Percentiles rank a stretch among this genome's conserved stretches.
phyloP scores from a whole-genome alignment of 2,888 invertebrate genomes.

The Hoplodrina blanda region DNA sequence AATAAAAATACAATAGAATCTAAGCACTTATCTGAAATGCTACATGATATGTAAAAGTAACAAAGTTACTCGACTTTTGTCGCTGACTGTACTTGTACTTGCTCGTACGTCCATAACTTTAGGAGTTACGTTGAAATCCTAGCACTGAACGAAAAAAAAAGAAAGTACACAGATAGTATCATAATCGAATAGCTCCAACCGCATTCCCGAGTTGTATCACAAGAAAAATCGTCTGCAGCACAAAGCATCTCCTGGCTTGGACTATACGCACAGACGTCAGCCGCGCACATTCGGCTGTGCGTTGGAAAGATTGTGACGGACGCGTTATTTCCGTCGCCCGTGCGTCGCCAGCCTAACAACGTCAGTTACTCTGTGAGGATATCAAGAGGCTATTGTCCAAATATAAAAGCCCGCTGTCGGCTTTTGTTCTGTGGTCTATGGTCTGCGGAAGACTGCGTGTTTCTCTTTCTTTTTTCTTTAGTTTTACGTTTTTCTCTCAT shows the following conservation, averaged over 20 bases:
- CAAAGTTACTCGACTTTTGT: too few relatives aligned
- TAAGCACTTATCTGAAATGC: too few relatives aligned
- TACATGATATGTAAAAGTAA: too few relatives aligned
- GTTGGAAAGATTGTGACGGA: conserved; percentile 75
- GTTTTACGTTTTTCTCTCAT: conserved; percentile 36
- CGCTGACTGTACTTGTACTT: too few relatives aligned
- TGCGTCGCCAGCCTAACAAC: conserved; percentile 70
- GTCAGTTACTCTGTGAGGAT: conserved; percentile 74
- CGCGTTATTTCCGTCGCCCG: conserved; percentile 80
- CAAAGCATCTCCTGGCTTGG: conserved; percentile 27
- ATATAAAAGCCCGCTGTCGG: conserved; percentile 74
- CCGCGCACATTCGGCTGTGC: conserved; percentile 55
- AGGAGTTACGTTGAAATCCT: too few relatives aligned
- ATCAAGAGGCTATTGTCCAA: conserved; percentile 77
- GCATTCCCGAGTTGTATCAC: background rate
- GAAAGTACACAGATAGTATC: background rate
- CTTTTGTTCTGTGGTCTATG: conserved; percentile 70
- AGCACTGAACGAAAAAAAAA: background rate
- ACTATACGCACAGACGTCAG: conserved; percentile 33
- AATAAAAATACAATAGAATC: too few relatives aligned
- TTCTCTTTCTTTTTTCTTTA: conserved; percentile 52
- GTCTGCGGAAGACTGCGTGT: conserved; percentile 63
- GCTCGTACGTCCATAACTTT: too few relatives aligned
- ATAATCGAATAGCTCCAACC: background rate
- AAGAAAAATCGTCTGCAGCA: conserved; percentile 24